Evolutionary conservation across 2,797 vertebrate genomes (phyloP).

Genomic region (Pyrocephalus nanus): DNA sequence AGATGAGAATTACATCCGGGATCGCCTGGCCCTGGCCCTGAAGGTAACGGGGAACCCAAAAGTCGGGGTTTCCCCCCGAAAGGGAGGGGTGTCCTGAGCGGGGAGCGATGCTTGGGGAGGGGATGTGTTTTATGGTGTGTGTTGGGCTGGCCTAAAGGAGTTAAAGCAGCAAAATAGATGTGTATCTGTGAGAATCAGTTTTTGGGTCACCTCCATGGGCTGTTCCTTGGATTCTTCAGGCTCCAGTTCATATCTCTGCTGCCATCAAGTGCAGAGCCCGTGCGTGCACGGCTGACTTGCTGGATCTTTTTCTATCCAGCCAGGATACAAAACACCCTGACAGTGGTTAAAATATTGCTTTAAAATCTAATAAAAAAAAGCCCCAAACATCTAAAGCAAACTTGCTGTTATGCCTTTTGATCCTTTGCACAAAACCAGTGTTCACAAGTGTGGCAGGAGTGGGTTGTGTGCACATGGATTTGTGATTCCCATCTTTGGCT

Average conservation of each 20-base stretch:
- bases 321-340: neutral
- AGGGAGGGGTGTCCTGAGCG: neutral
- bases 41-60: slow-evolving; percentile 77
- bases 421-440: fast-evolving
- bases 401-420: neutral
- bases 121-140: fast-evolving
- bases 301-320: neutral
- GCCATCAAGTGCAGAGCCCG: neutral
- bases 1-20: slow-evolving; percentile 86
- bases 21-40: slow-evolving; percentile 87
- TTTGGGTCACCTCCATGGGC: fast-evolving
- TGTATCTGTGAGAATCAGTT: fast-evolving
- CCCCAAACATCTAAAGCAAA: neutral
- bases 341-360: neutral
- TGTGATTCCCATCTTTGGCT: fast-evolving
- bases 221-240: neutral
- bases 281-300: fast-evolving
- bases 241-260: neutral
- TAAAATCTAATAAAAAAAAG: neutral
- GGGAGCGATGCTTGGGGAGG: fast-evolving
- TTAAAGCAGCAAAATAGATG: fast-evolving
- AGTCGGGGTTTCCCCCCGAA: fast-evolving
- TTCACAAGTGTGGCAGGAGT: neutral
- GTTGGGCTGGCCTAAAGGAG: neutral
- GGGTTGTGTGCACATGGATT: neutral